Evolutionary conservation across 2,888 invertebrate genomes (phyloP).

Genomic region (Sialis fuliginosa): DNA sequence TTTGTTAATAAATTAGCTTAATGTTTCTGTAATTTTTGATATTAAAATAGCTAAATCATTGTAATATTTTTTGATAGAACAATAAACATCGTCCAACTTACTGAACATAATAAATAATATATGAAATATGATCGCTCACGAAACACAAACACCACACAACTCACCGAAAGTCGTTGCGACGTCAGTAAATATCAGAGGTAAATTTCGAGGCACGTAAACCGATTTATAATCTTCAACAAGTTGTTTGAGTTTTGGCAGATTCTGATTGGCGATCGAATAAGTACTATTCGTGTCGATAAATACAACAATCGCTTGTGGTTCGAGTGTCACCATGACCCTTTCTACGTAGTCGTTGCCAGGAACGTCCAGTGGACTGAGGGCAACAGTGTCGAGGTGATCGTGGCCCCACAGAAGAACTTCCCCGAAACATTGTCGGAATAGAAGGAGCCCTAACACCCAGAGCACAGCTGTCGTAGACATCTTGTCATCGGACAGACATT

Average conservation of each 20-base stretch:
- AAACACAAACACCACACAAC: neutral
- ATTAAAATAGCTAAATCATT: neutral
- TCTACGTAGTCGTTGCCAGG: conserved; percentile 2
- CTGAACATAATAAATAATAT: neutral
- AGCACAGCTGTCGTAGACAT: neutral
- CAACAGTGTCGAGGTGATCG: neutral
- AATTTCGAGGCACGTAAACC: conserved; percentile 4
- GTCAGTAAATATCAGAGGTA: neutral
- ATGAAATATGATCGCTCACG: neutral
- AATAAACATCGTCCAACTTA: neutral
- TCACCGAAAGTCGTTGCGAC: neutral
- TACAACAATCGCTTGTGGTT: conserved; percentile 2
- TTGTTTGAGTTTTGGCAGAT: conserved; percentile 5
- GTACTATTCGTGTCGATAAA: neutral
- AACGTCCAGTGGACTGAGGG: conserved; percentile 1
- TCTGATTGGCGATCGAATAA: neutral
- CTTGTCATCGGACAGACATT: neutral
- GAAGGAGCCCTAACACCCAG: neutral
- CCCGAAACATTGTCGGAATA: neutral
- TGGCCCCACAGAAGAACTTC: conserved; percentile 5
- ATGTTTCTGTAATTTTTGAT: neutral
- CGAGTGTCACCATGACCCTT: neutral
- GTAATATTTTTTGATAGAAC: neutral
- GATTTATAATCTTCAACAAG: conserved; percentile 5
- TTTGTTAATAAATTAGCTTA: too few species aligned